phyloP scores from a whole-genome alignment of 1,140 invertebrate species.

The Lepidurus packardi region DNA sequence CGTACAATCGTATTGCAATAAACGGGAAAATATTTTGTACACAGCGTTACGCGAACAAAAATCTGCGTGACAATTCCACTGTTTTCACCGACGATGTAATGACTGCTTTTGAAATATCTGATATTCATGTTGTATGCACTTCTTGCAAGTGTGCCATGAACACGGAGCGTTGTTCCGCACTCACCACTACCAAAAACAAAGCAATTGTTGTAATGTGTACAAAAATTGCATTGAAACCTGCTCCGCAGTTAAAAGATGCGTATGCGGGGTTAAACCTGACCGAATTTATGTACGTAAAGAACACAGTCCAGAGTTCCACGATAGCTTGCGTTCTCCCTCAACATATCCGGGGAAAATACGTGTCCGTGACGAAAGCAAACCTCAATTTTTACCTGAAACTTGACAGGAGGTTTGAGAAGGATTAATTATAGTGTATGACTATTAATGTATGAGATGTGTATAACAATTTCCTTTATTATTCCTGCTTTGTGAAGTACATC shows the following conservation, averaged over 20 bases:
- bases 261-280: constrained; percentile 4
- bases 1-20: constrained; percentile 3
- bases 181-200: neutral
- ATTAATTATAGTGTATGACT: neutral
- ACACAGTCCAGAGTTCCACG: neutral
- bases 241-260: neutral
- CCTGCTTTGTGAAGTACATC: neutral
- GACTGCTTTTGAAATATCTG: neutral
- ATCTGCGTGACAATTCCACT: constrained; percentile 24
- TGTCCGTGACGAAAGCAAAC: neutral
- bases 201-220: neutral
- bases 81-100: neutral
- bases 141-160: neutral
- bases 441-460: neutral
- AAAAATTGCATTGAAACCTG: constrained; percentile 6
- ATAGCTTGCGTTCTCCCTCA: neutral
- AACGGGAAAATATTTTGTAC: constrained; percentile 29
- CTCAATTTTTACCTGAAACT: neutral
- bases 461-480: neutral
- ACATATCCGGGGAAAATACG: neutral
- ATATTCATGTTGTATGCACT: constrained; percentile 10
- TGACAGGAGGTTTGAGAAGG: neutral
- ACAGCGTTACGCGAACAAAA: neutral
- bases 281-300: neutral
- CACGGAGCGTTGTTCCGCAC: neutral